Percentiles rank a stretch among this genome's conserved stretches.
These are phyloP conservation scores for Hydriomena furcata DNA, from an alignment of 2,888 invertebrate genomes.

Conservation along the genomic window DNA sequence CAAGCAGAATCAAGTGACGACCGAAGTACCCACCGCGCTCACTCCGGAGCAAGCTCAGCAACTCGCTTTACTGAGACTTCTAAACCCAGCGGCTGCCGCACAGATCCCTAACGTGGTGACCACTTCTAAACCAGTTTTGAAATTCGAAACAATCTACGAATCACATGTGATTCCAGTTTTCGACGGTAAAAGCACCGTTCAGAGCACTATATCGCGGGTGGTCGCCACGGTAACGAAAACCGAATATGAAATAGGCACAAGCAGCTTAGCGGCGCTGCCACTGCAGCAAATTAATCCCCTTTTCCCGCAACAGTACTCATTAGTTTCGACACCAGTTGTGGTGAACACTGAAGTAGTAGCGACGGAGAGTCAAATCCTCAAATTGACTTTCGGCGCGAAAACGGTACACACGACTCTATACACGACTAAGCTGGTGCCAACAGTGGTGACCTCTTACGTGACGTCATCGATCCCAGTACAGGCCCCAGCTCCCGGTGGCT, in stretches of 20 bases:
- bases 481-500: slow-evolving; percentile 83
- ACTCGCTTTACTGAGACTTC: slow-evolving; percentile 87
- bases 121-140: slow-evolving; percentile 89
- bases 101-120: slow-evolving; percentile 89
- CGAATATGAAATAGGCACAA: slow-evolving; percentile 90
- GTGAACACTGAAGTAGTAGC: slow-evolving; percentile 90
- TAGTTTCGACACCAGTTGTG: slow-evolving; percentile 92
- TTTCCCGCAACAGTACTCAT: slow-evolving; percentile 86
- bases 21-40: slow-evolving; percentile 80
- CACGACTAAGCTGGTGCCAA: slow-evolving; percentile 92
- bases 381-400: slow-evolving; percentile 95
- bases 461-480: slow-evolving; percentile 91
- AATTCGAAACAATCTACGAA: slow-evolving; percentile 91
- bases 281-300: slow-evolving; percentile 83
- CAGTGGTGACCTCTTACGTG: slow-evolving; percentile 91
- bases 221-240: slow-evolving; percentile 91
- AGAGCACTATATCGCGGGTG: slow-evolving; percentile 90
- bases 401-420: slow-evolving; percentile 94
- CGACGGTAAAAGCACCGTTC: slow-evolving; percentile 89
- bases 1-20: slow-evolving; percentile 70
- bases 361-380: slow-evolving; percentile 91
- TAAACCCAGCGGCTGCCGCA: slow-evolving; percentile 87
- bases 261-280: slow-evolving; percentile 85
- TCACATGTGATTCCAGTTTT: slow-evolving; percentile 91
- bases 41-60: slow-evolving; percentile 90